Conservation (phyloP, 2,113 vertebrate species). For the Lasiurus borealis region DNA sequence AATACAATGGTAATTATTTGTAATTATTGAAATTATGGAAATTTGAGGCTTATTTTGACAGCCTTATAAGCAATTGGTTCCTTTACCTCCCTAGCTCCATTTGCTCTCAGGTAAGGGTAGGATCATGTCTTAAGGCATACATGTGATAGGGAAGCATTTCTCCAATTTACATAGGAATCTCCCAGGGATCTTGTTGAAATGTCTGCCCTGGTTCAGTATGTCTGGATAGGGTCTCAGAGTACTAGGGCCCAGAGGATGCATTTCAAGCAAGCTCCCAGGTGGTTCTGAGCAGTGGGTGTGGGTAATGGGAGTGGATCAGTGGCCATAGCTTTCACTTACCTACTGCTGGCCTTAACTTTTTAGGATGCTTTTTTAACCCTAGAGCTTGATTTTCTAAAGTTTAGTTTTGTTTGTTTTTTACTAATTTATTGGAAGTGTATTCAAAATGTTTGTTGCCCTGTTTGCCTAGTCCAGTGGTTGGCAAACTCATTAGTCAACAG, state of each 20-base stretch:
- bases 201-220: background rate
- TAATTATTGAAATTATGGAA: background rate
- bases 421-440: background rate
- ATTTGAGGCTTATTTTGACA: background rate
- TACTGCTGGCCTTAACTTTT: background rate
- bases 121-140: background rate
- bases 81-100: background rate
- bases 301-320: background rate
- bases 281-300: background rate
- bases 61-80: background rate
- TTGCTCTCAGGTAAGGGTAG: background rate
- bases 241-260: background rate
- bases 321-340: background rate
- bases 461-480: background rate
- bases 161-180: background rate
- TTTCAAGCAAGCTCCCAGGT: background rate
- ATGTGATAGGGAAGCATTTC: rapidly evolving
- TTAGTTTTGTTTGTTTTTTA: background rate
- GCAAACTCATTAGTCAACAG: too few species aligned
- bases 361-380: background rate
- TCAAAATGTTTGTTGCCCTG: background rate
- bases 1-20: slow-evolving; percentile 4
- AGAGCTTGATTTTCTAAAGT: background rate
- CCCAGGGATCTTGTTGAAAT: background rate
- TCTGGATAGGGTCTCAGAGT: background rate